Percentiles rank a stretch among this genome's conserved stretches.
Evolutionary conservation across 2,888 invertebrate species (phyloP).

Genomic region (Drosophila percnosoma): DNA sequence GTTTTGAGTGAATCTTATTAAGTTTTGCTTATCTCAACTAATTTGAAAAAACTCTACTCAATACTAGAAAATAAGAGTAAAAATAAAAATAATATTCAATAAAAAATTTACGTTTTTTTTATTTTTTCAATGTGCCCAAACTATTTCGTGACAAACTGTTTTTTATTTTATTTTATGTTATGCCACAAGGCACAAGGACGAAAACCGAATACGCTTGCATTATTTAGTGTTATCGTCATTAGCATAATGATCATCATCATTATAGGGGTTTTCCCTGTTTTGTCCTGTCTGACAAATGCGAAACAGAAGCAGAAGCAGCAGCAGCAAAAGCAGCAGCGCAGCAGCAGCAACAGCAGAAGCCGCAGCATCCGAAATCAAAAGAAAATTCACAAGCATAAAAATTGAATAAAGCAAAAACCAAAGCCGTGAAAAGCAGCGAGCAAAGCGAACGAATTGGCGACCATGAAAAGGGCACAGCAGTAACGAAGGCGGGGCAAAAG

Average conservation of each 20-base stretch:
- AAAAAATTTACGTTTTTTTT: not conserved
- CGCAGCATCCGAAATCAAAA: constrained; percentile 58
- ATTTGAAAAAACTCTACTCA: not conserved
- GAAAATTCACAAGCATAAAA: constrained; percentile 71
- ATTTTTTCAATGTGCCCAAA: not conserved
- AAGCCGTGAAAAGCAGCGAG: constrained; percentile 52
- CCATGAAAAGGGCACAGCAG: constrained; percentile 67
- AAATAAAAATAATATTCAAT: not conserved
- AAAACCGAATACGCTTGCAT: not conserved
- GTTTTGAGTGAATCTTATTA: not conserved
- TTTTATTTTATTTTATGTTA: not conserved
- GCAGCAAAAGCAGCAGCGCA: constrained; percentile 10
- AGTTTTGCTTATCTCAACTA: not conserved
- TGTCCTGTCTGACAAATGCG: constrained; percentile 70
- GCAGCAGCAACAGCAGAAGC: constrained; percentile 28
- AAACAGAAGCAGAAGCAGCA: constrained; percentile 35
- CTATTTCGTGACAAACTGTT: not conserved
- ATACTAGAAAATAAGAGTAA: not conserved
- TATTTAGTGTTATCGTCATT: constrained; percentile 14
- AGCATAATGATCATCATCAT: constrained; percentile 40
- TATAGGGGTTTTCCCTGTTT: constrained; percentile 71
- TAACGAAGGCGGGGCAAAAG: constrained; percentile 12
- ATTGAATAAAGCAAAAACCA: constrained; percentile 62
- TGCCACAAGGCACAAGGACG: not conserved
- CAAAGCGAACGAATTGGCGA: constrained; percentile 54